A percentile compares a stretch with the other conserved stretches of the same genome.
Evolutionary conservation across 2,113 vertebrate genomes (phyloP).

Genomic region (Fukomys damarensis): DNA sequence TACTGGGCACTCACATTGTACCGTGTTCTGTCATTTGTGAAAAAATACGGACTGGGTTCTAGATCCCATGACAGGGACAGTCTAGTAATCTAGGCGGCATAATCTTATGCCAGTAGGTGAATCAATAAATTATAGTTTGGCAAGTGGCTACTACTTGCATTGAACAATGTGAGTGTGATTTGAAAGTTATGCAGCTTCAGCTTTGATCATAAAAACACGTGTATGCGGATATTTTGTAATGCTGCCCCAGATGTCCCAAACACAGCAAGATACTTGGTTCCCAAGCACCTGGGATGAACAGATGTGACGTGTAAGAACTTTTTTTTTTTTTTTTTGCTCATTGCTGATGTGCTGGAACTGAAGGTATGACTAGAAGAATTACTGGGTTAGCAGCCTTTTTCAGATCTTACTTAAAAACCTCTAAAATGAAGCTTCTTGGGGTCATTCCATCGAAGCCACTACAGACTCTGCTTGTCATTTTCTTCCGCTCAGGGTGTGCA

Average conservation of each 20-base stretch:
- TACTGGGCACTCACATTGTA: neutral
- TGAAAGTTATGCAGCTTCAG: neutral
- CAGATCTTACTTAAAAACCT: neutral
- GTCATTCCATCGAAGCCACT: neutral
- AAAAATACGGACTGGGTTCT: neutral
- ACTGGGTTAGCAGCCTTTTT: neutral
- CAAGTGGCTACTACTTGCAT: neutral
- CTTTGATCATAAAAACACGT: neutral
- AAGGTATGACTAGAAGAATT: neutral
- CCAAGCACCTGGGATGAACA: neutral
- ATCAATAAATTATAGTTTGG: neutral
- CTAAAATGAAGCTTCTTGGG: constrained; percentile 14
- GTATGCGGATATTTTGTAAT: neutral
- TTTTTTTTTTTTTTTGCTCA: neutral
- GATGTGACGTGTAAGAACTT: neutral
- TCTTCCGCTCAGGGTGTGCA: neutral
- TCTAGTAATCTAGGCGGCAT: neutral
- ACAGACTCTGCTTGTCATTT: neutral
- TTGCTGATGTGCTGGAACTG: neutral
- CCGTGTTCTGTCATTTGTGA: neutral
- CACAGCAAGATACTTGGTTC: neutral
- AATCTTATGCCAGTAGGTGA: neutral
- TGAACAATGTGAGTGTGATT: neutral
- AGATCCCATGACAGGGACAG: neutral
- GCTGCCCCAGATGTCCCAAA: neutral